These are phyloP conservation scores for Glaucomys volans DNA, from an alignment of 2,113 vertebrate genomes.

Conservation along the genomic window DNA sequence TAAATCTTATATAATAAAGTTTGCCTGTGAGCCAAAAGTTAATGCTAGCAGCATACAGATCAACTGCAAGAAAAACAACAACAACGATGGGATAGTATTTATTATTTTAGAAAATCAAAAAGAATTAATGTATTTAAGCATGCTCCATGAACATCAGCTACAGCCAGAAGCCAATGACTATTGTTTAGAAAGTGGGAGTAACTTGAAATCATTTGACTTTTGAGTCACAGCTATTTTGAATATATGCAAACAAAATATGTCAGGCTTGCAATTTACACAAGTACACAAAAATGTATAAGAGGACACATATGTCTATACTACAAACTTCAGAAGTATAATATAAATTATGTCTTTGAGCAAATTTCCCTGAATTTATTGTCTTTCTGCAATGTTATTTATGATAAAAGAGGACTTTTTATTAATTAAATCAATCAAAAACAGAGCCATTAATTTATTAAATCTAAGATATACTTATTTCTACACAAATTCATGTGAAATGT, in stretches of 20 bases:
- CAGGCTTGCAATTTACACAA: neutral
- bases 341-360: neutral
- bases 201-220: neutral
- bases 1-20: neutral
- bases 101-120: conserved; percentile 27
- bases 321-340: neutral
- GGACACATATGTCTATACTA: neutral
- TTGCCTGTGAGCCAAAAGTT: neutral
- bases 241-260: neutral
- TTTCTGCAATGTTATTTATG: conserved; percentile 38
- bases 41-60: conserved; percentile 24
- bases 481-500: neutral
- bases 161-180: neutral
- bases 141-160: neutral
- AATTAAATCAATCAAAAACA: neutral
- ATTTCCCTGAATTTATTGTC: neutral
- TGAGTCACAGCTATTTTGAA: neutral
- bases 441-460: neutral
- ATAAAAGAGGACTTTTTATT: neutral
- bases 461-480: neutral
- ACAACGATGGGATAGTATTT: neutral
- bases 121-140: neutral
- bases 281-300: conserved; percentile 12
- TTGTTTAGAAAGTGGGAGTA: neutral
- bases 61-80: neutral